Base-by-base conservation (phyloP, 1,140 invertebrate genomes). In the Drosophila ananassae region DNA sequence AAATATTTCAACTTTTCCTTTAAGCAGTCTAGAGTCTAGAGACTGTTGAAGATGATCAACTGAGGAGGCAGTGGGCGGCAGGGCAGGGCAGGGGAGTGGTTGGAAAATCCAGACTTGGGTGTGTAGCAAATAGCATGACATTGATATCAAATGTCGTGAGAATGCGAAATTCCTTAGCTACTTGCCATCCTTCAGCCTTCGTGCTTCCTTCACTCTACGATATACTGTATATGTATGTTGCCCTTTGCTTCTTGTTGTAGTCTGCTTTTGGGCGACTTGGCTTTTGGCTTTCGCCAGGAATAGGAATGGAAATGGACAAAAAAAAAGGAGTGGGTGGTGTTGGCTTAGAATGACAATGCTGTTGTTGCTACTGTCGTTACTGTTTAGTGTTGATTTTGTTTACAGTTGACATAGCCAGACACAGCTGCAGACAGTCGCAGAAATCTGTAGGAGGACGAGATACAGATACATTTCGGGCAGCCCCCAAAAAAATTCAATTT, bases 111-210 rank as follows among this genome's bases (percentile, higher is more conserved):
- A 68, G 67, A 68, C 63, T 32, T 50, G 67, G 55, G 55, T 60
- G 67, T 72, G 68, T 72, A 56, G 76, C 50, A 83, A 87, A 83
- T 79, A 69, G 55, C 79, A 79, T 87, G 83, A 87, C 83, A 87
- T 87, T 87, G 83, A 87, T 87, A 89, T 89, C 83, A 79, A 89
- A 83, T 89, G 83, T 89, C 83, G 79, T 83, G 79, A 75, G 72
- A 75, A 75, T 66, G 72, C 72, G 72, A 64, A 74, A 71, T 71
- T 71, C 67, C 67, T 71, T 57, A 69, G 67, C 67, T 56, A 39
- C 44, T 32, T 64, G 25, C 34, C 44, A 47, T 34, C 28, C 8
- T 25, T n/a, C 30, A 37, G 12, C 10, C 10, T 17, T 34, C 58
- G 9, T 44, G 4, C 41, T 13, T 13, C n/a, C 10, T 13, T 34